Conservation (phyloP, 2,113 vertebrate genomes). For the Daphoenositta chrysoptera region DNA sequence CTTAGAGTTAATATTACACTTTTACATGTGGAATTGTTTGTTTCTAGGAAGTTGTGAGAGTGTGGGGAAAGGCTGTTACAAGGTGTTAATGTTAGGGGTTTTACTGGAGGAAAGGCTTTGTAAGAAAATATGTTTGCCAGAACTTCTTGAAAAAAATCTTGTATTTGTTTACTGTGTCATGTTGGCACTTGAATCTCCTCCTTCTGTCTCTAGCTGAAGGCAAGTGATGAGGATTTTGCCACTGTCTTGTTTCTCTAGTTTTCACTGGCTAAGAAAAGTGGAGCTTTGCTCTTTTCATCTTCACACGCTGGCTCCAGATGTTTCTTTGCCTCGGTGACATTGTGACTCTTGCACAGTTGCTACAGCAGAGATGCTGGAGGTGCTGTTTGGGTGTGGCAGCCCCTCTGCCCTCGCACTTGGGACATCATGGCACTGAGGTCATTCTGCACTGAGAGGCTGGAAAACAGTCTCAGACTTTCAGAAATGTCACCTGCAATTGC, state of each 20-base stretch:
- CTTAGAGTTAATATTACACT: neutral
- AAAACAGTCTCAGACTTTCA: neutral
- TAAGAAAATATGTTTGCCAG: neutral
- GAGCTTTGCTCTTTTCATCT: neutral
- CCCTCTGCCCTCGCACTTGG: fast-evolving
- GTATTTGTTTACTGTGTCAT: neutral
- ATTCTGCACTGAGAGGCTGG: neutral
- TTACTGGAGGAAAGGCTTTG: neutral
- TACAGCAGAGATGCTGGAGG: neutral
- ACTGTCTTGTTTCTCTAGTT: neutral
- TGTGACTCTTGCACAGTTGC: neutral
- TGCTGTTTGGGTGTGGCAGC: neutral
- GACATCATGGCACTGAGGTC: fast-evolving
- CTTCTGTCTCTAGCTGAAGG: neutral
- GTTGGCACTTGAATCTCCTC: neutral
- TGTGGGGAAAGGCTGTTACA: neutral
- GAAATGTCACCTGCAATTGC: neutral
- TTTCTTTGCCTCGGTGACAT: neutral
- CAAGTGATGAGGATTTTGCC: neutral
- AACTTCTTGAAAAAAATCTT: neutral
- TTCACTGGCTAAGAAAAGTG: neutral
- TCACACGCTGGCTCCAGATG: fast-evolving
- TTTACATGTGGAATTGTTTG: neutral
- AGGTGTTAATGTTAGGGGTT: neutral
- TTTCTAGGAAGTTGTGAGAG: neutral